Evolutionary conservation across 2,888 invertebrate species (phyloP), one percentile per base, ranked within the genome.

Genomic region (Chrysina gloriosa): DNA sequence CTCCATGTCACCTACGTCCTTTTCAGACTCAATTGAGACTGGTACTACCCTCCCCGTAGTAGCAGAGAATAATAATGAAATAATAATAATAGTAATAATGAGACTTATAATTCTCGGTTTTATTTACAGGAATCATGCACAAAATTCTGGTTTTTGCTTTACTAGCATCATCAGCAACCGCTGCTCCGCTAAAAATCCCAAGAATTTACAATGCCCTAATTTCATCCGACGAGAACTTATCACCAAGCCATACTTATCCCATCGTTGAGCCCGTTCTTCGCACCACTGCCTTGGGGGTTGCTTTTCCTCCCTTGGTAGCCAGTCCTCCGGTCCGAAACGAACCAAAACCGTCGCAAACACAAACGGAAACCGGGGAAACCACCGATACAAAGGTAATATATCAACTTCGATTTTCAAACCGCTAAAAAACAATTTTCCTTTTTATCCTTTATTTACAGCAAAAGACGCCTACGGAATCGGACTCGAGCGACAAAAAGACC

Each of bases 171-270:
- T n/a, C 83, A 1, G 75, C 78, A 19, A 75, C 77, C 45, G 82
- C 82, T 21, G 85, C 85, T 2, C 85, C 89, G 0, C 85, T 88
- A 25, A 87, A 90, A 70, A 86, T 90, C 0, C 93, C 93, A 0
- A 91, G 90, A 80, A 90, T 93, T 29, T 93, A 93, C 85, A 93
- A 93, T 80, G 92, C 92, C 0, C 86, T 93, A 65, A 91, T 93
- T 78, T 92, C 91, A 2, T 91, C 92, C 3, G 90, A 91, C 77
- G 92, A 92, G 78, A 91, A 91, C 80, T 81, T 93, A 63, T 88
- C 90, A 61, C 91, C 93, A 0, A 92, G 92, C 75, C 88, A 91
- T 68, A 91, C 92, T 0, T 91, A 87, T 80, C 92, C 92, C 0
- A 89, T 92, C 45, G 89, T 91, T 73, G 91, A 92, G 75, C 91